These are phyloP conservation scores for Idaea dimidiata DNA, from an alignment of 2,888 invertebrate species.

Conservation along the genomic window DNA sequence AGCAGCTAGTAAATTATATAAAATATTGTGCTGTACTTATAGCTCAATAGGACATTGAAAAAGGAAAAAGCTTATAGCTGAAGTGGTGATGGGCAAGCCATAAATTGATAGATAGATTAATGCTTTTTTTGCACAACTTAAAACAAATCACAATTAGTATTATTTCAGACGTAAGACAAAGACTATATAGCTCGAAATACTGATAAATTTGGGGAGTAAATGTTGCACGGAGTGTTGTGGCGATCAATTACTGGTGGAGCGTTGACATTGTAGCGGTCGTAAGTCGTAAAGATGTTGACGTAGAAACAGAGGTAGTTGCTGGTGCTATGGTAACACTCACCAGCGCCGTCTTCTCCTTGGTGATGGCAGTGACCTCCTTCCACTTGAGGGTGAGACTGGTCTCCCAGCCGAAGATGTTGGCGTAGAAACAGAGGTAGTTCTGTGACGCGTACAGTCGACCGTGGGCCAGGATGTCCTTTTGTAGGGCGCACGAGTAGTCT, in stretches of 20 bases:
- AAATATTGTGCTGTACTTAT: background rate
- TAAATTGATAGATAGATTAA: no score
- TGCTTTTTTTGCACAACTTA: no score
- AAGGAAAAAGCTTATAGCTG: background rate
- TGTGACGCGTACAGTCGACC: slow-evolving; percentile 97
- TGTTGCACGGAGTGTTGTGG: background rate
- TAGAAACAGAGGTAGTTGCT: no score
- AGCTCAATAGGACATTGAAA: background rate
- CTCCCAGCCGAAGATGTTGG: slow-evolving; percentile 98
- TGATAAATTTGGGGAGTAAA: background rate
- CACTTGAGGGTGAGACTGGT: slow-evolving; percentile 91
- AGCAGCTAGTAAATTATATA: no score
- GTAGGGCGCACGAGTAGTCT: slow-evolving; percentile 99
- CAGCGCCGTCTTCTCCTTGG: slow-evolving; percentile 92
- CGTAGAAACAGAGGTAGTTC: slow-evolving; percentile 97
- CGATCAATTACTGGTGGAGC: no score
- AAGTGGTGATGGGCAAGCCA: background rate
- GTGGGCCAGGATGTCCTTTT: slow-evolving; percentile 97
- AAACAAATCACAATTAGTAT: no score
- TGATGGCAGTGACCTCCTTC: slow-evolving; percentile 95
- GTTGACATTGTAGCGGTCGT: background rate
- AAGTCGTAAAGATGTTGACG: background rate
- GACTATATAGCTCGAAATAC: background rate
- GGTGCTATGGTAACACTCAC: slow-evolving; percentile 34
- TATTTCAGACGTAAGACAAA: no score